Evolutionary conservation across 2,888 invertebrate species (phyloP), one percentile per base, ranked within the genome.

Genomic region (Nebria brevicollis): DNA sequence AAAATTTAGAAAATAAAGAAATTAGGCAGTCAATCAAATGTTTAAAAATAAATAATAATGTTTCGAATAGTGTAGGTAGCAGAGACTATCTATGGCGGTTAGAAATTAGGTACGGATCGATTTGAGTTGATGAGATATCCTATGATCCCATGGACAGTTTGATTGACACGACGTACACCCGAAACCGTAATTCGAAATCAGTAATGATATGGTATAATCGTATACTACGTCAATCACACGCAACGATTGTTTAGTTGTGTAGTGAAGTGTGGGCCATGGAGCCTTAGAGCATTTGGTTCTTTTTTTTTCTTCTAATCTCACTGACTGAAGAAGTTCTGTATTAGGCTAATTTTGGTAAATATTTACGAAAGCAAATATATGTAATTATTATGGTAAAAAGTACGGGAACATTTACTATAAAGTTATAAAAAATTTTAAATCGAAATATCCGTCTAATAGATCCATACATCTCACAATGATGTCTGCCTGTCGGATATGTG

Each of bases 141-240:
- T n/a, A n/a, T 73, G 34, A 54, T 54, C 13, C 41, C 41, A n/a
- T 73, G 34, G 26, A 41, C 42, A n/a, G 42, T 11, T 34, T 73
- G 73, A 73, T 34, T 72, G 72, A 72, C 72, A 34, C 25, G n/a
- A 8, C 41, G 41, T 13, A 73, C 73, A 68, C 68, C 68, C 68
- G 68, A 68, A 68, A 34, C 26, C 15, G 13, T 73, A 73, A 73
- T 54, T 73, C 41, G 41, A 11, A 41, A 41, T 73, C 73, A 15
- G 73, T 73, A 73, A 73, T 73, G 73, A 73, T 73, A 73, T 15
- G n/a, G 42, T 34, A 15, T 73, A 73, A 73, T 73, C 11, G 15
- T 73, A 73, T 5, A 20, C 11, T 73, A 73, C 42, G 73, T 73
- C 73, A 73, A 73, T 73, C 73, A 73, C 54, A 54, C 4, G 54